Base-by-base conservation (phyloP, 2,888 invertebrate genomes). In the Tuta absoluta region DNA sequence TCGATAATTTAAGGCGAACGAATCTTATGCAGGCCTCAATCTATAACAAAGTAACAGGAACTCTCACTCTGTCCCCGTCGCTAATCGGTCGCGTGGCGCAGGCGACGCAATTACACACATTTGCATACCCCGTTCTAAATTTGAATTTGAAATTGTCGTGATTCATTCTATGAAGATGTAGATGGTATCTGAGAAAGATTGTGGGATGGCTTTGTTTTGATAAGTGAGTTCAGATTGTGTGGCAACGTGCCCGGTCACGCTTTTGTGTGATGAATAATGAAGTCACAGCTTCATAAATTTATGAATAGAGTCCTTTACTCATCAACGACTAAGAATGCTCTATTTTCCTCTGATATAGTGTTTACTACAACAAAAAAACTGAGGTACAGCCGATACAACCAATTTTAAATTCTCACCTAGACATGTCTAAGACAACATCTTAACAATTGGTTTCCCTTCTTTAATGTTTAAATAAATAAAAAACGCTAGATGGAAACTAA, bases 131-230 rank as follows among this genome's bases (percentile, higher is more conserved):
- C 70, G 71, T 68, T 73, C 75, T 68, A 68, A 79, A 84, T 86
- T 85, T 85, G 80, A 86, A 87, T 83, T 80, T 82, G 75, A 83
- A 83, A 86, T 86, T 74, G 71, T 73, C 68, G 70, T 85, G 84
- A 86, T 78, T 85, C 83, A 84, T 81, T 71, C 68, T 53, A 72
- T 72, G 74, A 75, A 73, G 78, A 79, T 72, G 73, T 70, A 51
- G 62, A 48, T 48, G 60, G 23, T 48, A 61, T 61, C 60, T 61
- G 28, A 62, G 68, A 58, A 60, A 64, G 51, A 59, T 64, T 56
- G 67, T 65, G 61, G 63, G n/a, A 53, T 14, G 24, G 12, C n/a
- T 53, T 53, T 24, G 53, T 53, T 49, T 66, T 66, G 56, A 64
- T 67, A 65, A 62, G 51, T 65, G 49, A 57, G 53, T 65, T 51